Evolutionary conservation across 2,888 invertebrate genomes (phyloP).

Genomic region (Leptopilina myrica): DNA sequence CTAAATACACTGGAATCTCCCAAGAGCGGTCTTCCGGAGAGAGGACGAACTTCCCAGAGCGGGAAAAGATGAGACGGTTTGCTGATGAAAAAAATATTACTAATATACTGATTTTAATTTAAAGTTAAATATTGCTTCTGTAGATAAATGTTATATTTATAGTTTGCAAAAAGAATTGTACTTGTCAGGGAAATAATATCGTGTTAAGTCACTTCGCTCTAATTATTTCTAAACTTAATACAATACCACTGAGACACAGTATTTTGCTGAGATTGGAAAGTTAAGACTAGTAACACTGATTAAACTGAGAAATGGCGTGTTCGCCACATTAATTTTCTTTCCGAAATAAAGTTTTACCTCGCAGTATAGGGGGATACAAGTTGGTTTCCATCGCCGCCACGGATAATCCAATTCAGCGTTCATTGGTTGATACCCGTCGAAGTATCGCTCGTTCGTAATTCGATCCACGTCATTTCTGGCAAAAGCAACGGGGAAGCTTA

Average conservation of each 20-base stretch:
- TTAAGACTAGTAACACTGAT: conserved; percentile 12
- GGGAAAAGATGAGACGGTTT: too few relatives aligned
- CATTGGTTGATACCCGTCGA: conserved; percentile 37
- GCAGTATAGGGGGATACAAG: conserved; percentile 26
- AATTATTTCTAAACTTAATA: background rate
- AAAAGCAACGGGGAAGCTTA: conserved; percentile 57
- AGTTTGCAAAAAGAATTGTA: too few relatives aligned
- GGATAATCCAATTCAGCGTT: conserved; percentile 39
- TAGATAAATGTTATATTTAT: too few relatives aligned
- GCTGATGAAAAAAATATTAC: too few relatives aligned
- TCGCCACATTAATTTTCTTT: conserved; percentile 30
- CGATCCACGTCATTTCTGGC: conserved; percentile 32
- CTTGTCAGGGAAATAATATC: too few relatives aligned
- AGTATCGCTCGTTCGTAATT: conserved; percentile 40
- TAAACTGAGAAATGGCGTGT: conserved; percentile 35
- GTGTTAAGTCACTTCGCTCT: background rate
- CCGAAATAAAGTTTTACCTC: conserved; percentile 38
- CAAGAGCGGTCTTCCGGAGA: too few relatives aligned
- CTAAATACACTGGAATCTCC: too few relatives aligned
- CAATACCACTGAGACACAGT: background rate
- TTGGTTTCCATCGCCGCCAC: conserved; percentile 33
- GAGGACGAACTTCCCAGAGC: too few relatives aligned
- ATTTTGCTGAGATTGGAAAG: conserved; percentile 18
- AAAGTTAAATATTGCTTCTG: too few relatives aligned
- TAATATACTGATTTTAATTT: too few relatives aligned